Base-by-base conservation (phyloP, 2,113 vertebrate genomes). In the Pithys albifrons region DNA sequence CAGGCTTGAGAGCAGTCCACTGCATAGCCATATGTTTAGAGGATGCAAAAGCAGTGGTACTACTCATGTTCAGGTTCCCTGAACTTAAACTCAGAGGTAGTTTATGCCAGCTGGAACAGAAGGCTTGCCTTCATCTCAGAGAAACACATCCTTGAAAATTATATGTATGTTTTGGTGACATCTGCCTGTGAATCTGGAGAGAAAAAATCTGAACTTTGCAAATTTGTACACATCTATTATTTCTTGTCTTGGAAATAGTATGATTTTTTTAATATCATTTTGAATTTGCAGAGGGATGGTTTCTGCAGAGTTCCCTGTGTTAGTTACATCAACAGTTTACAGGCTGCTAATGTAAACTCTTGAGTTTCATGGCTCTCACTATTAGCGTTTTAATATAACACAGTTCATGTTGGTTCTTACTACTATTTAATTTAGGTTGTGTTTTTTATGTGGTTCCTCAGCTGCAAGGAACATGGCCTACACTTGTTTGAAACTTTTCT, bases 301-400 rank as follows among this genome's bases (percentile, higher is more conserved):
- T 95, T 82, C 81, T 88, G 58, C 46, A 27, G 58, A 62, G 19
- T 66, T 88, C 51, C 46, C 62, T 73, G n/a, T 61, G 20, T 41
- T 87, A 82, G 66, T 69, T 82, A 85, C 19, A 79, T 88, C 73
- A 54, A 41, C 15, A 24, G 89, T 94, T 94, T 85, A 91, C 79
- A 79, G 28, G 66, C 45, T 93, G 58, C 28, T 85, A 58, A 25
- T 83, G 51, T 79, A 89, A 95, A 91, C 87, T 86, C 57, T 45
- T 57, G 57, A 78, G 84, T 91, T 91, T 93, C 62, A 19, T 76
- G 46, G 45, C 39, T 64, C 41, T 91, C 29, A 20, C 25, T 89
- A 64, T 91, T 67, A 92, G 65, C 46, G 82, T 81, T 95, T 93
- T 78, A 95, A 92, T 89, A 76, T 61, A 85, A 70, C 62, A 46